Evolutionary conservation across 2,113 vertebrate species (phyloP), one percentile per base, ranked within the genome.

Genomic region (Gasterosteus nipponicus): DNA sequence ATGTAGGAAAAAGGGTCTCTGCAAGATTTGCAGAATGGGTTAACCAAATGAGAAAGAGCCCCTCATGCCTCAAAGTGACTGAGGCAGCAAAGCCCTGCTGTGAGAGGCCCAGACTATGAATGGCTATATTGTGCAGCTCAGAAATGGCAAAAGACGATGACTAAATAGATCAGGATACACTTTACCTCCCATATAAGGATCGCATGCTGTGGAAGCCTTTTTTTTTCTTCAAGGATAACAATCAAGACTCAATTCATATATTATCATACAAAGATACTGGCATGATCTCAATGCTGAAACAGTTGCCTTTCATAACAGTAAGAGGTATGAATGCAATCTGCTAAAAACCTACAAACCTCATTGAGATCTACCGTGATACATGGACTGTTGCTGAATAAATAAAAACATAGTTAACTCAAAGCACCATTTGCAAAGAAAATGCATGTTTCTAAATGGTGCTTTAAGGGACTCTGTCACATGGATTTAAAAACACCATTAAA

Each of bases 381-480:
- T 49, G 14, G 1, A 54, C 41, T 47, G 26, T 60, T 14, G 14
- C 29, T 15, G 8, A 12, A 35, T 3, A 51, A 51, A 7, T 39
- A 16, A 51, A 56, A 68, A 19, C 22, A 53, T 15, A 29, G 22
- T 41, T 26, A 60, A 18, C 19, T 38, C 35, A 5, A 38, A 38
- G 35, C 35, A 38, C 35, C 35, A 38, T 38, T 38, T 38, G 35
- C 35, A 38, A 38, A 38, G 35, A 38, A 38, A 38, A 38, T 38
- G 35, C 35, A 7, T 38, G 19, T 53, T n/a, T 46, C 12, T 0
- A 41, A 57, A 60, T 8, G 5, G 14, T 1, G 4, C n/a, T 22
- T 4, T 19, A 10, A 54, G n/a, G 3, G 75, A 90, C 92, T 91
- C 77, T 90, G 51, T 62, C 65, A 87, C 82, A 42, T 77, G 72